Percentiles rank a stretch among this genome's conserved stretches.
Evolutionary conservation across 37 sponge, comb jelly and placozoan species (phyloP).

Genomic region (Ephydatia muelleri): DNA sequence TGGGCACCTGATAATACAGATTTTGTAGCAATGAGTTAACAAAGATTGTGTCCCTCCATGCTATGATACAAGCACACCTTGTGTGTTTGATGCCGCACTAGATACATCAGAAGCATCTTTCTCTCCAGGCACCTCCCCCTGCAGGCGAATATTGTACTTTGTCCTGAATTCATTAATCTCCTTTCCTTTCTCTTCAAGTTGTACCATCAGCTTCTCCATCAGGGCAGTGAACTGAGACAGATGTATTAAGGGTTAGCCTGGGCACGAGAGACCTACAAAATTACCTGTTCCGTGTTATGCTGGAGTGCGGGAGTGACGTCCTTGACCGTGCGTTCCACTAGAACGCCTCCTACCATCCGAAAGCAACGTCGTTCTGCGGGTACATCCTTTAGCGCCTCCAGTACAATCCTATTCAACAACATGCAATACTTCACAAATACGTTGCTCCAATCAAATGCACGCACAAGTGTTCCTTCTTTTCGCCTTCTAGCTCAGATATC

Average conservation of each 20-base stretch:
- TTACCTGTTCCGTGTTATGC: slow-evolving; percentile 73
- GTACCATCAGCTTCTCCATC: slow-evolving; percentile 58
- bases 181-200: slow-evolving; percentile 79
- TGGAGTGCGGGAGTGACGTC: slow-evolving; percentile 86
- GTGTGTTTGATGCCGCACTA: not conserved
- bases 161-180: slow-evolving; percentile 75
- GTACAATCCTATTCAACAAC: slow-evolving; percentile 59
- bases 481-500: slow-evolving; percentile 88
- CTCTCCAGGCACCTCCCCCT: slow-evolving; percentile 58
- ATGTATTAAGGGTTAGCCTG: not conserved
- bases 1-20: not conserved
- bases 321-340: slow-evolving; percentile 92
- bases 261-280: not conserved
- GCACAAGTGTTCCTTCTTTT: slow-evolving; percentile 86
- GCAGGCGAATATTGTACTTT: slow-evolving; percentile 79
- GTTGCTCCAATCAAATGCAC: slow-evolving; percentile 10
- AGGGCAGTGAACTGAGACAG: slow-evolving; percentile 29
- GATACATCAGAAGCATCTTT: slow-evolving; percentile 3
- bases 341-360: slow-evolving; percentile 88
- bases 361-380: slow-evolving; percentile 84
- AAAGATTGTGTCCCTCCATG: no score
- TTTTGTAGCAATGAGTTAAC: not conserved
- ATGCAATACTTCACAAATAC: not conserved
- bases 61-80: slow-evolving; percentile 27
- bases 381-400: slow-evolving; percentile 75